Evolutionary conservation across 2,888 invertebrate genomes (phyloP).

Genomic region (Balanococcus diminutus): DNA sequence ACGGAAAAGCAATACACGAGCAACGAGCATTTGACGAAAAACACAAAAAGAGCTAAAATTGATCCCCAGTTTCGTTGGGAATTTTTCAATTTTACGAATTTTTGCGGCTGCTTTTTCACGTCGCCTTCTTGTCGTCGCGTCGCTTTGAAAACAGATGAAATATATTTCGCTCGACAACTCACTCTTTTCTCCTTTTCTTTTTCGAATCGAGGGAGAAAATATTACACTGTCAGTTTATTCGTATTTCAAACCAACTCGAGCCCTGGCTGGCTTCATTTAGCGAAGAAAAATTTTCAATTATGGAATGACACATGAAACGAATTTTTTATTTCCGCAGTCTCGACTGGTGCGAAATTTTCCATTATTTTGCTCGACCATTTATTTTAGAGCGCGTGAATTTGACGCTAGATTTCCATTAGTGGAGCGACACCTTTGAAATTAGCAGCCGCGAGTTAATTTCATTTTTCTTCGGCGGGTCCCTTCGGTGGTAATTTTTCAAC

Average conservation of each 20-base stretch:
- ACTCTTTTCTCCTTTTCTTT: not conserved
- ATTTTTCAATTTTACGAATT: constrained; percentile 2
- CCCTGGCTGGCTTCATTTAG: not conserved
- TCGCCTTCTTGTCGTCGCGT: not conserved
- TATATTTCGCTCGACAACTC: not conserved
- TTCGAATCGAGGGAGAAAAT: not conserved
- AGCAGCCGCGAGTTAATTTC: not conserved
- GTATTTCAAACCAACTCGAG: not conserved
- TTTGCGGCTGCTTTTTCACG: not conserved
- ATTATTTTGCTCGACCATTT: not conserved
- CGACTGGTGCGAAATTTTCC: not conserved
- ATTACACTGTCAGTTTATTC: not conserved
- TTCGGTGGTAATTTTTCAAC: not conserved
- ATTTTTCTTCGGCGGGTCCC: not conserved
- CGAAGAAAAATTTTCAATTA: not conserved
- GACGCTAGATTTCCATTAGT: not conserved
- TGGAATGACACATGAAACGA: not conserved
- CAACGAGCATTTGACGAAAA: not conserved
- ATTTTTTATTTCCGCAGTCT: not conserved
- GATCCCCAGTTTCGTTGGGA: not conserved
- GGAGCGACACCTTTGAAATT: not conserved
- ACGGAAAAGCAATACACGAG: not conserved
- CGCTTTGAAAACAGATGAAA: not conserved
- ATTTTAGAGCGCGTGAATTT: not conserved
- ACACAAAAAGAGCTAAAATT: constrained; percentile 9